Evolutionary conservation across 2,113 vertebrate species (phyloP).

Genomic region (Acanthisitta chloris): DNA sequence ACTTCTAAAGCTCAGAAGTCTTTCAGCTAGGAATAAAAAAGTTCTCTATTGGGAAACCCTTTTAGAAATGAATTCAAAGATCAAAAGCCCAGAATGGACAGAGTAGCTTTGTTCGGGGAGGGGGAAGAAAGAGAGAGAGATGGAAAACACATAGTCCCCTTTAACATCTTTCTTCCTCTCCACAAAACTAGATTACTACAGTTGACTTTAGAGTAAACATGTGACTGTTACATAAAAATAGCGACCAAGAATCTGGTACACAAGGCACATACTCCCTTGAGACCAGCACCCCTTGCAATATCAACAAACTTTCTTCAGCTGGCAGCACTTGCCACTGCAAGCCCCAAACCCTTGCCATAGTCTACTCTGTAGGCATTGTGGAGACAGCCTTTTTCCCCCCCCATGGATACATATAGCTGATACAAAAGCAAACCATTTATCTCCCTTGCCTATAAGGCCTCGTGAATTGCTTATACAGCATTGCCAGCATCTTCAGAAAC

Average conservation of each 20-base stretch:
- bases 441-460: not conserved
- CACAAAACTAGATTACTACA: not conserved
- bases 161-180: not conserved
- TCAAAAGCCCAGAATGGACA: not conserved
- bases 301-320: not conserved
- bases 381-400: not conserved
- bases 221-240: not conserved
- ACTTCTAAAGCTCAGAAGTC: not conserved
- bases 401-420: accelerated
- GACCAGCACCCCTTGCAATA: not conserved
- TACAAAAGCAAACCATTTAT: not conserved
- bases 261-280: not conserved
- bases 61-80: not conserved
- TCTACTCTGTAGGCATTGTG: not conserved
- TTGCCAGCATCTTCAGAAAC: not conserved
- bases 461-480: not conserved
- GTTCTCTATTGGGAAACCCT: not conserved
- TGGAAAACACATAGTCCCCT: not conserved
- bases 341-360: not conserved
- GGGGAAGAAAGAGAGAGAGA: accelerated
- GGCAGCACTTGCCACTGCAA: not conserved
- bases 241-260: not conserved
- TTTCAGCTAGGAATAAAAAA: not conserved
- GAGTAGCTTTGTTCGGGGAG: not conserved
- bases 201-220: not conserved